These are phyloP conservation scores for Gorilla gorilla DNA, from an alignment of 2,113 vertebrate genomes.

Conservation along the genomic window DNA sequence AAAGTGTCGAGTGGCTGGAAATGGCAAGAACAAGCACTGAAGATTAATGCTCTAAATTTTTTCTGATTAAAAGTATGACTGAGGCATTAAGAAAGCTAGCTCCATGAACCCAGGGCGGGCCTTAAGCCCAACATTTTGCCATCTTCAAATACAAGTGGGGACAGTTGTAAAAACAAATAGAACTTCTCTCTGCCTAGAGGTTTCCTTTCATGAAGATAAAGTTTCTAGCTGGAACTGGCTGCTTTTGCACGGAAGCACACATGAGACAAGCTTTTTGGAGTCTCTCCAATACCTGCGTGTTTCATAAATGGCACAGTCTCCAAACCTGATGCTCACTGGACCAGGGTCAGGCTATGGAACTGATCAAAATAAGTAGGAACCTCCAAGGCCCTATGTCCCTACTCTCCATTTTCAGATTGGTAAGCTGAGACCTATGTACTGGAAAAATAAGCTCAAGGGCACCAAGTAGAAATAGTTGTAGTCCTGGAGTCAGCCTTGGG, in stretches of 20 bases:
- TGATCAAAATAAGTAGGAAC: fast-evolving
- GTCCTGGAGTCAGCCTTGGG: background rate
- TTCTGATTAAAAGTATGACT: constrained; percentile 46
- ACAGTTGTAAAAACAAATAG: background rate
- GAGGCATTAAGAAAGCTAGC: background rate
- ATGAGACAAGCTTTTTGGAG: background rate
- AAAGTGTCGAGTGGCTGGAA: constrained; percentile 52
- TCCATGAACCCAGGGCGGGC: background rate
- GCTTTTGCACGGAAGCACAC: background rate
- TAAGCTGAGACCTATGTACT: background rate
- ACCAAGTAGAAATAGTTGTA: fast-evolving
- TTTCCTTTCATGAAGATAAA: background rate
- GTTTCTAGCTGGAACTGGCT: background rate
- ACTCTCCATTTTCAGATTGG: background rate
- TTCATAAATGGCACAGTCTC: background rate
- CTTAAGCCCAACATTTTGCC: no score
- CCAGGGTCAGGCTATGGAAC: background rate
- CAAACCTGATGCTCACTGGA: background rate
- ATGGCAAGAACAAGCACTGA: constrained; percentile 27
- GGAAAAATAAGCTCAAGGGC: background rate
- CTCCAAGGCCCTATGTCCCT: background rate
- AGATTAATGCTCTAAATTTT: constrained; percentile 53
- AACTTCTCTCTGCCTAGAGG: background rate
- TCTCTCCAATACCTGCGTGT: background rate
- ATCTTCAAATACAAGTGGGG: background rate